Evolutionary conservation across 1,140 invertebrate species (phyloP), one percentile per base, ranked within the genome.

Genomic region (Pachyrhynchus sulphureomaculatus): DNA sequence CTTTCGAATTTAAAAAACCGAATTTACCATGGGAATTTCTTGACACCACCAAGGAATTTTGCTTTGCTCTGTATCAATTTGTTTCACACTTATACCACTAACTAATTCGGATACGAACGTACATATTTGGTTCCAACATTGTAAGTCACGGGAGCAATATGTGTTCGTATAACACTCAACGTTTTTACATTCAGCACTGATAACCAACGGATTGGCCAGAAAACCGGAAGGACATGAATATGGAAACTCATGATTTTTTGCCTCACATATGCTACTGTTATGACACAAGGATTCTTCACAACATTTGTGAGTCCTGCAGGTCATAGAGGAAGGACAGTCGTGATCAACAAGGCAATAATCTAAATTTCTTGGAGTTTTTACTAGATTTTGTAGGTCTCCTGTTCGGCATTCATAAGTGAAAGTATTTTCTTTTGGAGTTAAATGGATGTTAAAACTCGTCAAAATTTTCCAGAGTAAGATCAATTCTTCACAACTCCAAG

Each of bases 341-440:
- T 18, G 12, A 33, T 52, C 24, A 1, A 13, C 32, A 8, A 29
- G 13, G 23, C 48, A 52, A 21, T 8, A n/a, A n/a, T n/a, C n/a
- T n/a, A n/a, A n/a, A 21, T 8, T 2, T 26, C 2, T 21, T 10
- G 15, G 4, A 47, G 2, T 21, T 10, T 26, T 9, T 21, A 12
- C 3, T 21, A 21, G 9, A 47, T 4, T 8, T 15, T 21, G 10
- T 17, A 8, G 21, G n/a, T 21, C 10, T 47, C 44, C n/a, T n/a
- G n/a, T n/a, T 47, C 44, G 20, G 44, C 48, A 33, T 33, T 36
- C 17, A n/a, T 52, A 24, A 29, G n/a, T n/a, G n/a, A n/a, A n/a
- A n/a, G n/a, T n/a, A n/a, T n/a, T n/a, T 32, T 13, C 24, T 48
- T 48, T 48, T n/a, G 17, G 3, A 9, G 12, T n/a, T 1, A 52